Percentiles rank a stretch among this genome's conserved stretches.
Conservation (phyloP, 2,888 invertebrate genomes). For the Drosophila helvetica region DNA sequence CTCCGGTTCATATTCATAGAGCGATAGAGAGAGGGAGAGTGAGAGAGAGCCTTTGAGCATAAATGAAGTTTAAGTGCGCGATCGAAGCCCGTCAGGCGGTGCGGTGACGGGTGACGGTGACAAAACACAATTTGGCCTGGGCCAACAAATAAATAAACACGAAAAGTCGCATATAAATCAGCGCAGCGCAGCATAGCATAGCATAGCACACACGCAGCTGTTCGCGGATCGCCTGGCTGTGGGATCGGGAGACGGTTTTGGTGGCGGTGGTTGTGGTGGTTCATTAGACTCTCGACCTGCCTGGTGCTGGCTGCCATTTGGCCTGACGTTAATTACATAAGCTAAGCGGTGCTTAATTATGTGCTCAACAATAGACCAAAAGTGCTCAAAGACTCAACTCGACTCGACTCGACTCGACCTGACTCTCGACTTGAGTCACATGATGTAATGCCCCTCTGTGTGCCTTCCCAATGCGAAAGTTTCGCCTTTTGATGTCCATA, state of each 20-base stretch:
- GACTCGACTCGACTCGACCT: slow-evolving; percentile 25
- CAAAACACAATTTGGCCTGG: slow-evolving; percentile 71
- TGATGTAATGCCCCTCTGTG: slow-evolving; percentile 57
- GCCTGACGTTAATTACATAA: slow-evolving; percentile 72
- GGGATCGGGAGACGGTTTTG: neutral
- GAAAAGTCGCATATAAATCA: slow-evolving; percentile 72
- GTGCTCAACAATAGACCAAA: slow-evolving; percentile 72
- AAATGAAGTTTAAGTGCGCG: slow-evolving; percentile 68
- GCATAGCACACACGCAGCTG: slow-evolving; percentile 55
- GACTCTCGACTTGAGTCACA: slow-evolving; percentile 16
- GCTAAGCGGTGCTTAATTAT: slow-evolving; percentile 77
- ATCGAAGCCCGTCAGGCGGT: slow-evolving; percentile 59
- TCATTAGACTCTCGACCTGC: slow-evolving; percentile 67
- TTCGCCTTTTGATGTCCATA: slow-evolving; percentile 25
- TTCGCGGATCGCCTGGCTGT: slow-evolving; percentile 14
- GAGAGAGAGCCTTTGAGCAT: slow-evolving; percentile 55
- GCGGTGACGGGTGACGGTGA: slow-evolving; percentile 47
- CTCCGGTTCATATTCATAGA: neutral
- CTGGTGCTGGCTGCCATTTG: slow-evolving; percentile 38
- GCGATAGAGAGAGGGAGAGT: neutral
- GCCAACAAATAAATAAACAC: slow-evolving; percentile 31
- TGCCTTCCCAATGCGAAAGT: slow-evolving; percentile 61
- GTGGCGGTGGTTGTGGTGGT: slow-evolving; percentile 28
- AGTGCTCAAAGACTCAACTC: slow-evolving; percentile 52
- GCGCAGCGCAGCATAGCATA: slow-evolving; percentile 28